Percentiles rank a stretch among this genome's conserved stretches.
phyloP scores from a whole-genome alignment of 2,888 invertebrate species.

The Erebia epiphron region DNA sequence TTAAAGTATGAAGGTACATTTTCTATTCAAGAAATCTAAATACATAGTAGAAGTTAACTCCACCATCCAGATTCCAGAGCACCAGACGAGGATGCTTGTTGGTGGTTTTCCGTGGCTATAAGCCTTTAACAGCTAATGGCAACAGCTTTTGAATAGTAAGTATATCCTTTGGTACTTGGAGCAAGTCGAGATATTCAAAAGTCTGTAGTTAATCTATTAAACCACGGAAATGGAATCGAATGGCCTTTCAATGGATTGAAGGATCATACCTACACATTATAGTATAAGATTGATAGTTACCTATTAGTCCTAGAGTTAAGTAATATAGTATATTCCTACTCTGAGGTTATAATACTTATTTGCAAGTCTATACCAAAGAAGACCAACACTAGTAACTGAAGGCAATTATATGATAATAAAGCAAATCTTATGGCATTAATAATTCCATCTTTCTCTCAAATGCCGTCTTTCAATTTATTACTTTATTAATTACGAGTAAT shows the following conservation, averaged over 20 bases:
- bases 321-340: no score
- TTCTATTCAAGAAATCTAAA: no score
- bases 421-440: neutral
- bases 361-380: neutral
- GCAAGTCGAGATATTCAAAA: conserved; percentile 6
- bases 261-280: neutral
- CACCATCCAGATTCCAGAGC: no score
- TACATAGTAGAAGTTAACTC: no score
- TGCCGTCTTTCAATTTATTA: neutral
- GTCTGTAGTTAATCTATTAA: neutral
- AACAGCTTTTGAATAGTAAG: no score
- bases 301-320: no score
- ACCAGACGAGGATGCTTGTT: neutral
- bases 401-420: neutral
- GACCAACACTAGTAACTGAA: neutral
- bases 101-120: neutral
- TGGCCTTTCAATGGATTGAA: conserved; percentile 11
- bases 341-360: neutral
- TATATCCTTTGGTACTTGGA: no score
- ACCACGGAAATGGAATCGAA: neutral
- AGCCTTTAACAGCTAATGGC: neutral
- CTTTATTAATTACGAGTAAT: no score
- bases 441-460: neutral
- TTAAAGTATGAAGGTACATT: no score
- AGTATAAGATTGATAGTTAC: neutral